These are phyloP conservation scores for Taeniopygia guttata DNA, from an alignment of 2,797 vertebrate species.

Conservation along the genomic window DNA sequence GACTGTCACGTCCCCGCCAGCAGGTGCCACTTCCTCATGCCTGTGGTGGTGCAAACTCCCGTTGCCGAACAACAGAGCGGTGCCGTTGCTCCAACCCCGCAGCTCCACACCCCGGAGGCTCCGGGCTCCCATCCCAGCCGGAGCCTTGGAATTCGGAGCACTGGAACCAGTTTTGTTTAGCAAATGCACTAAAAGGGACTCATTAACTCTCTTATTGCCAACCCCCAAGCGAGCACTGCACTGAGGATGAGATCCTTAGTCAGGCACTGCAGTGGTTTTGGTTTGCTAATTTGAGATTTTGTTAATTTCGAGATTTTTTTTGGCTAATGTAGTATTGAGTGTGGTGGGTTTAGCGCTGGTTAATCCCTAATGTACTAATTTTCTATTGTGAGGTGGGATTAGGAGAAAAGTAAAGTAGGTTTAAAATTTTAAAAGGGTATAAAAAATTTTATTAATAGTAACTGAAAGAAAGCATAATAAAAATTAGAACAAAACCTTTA, in stretches of 20 bases:
- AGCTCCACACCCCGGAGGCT: not conserved
- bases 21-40: conserved; percentile 38
- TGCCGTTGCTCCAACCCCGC: rapidly evolving
- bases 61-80: not conserved
- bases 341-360: not conserved
- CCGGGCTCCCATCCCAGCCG: rapidly evolving
- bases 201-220: rapidly evolving
- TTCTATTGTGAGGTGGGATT: not conserved
- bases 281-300: not conserved
- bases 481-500: too few species aligned
- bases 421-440: not conserved
- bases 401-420: not conserved
- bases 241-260: not conserved
- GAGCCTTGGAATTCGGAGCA: rapidly evolving
- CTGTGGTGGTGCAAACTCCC: not conserved
- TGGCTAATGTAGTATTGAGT: not conserved
- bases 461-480: too few species aligned
- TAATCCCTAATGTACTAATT: not conserved
- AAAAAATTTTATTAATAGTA: not conserved
- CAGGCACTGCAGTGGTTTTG: not conserved
- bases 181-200: not conserved
- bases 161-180: not conserved
- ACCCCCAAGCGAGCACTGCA: rapidly evolving
- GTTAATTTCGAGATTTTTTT: not conserved
- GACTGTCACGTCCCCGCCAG: not conserved